A percentile compares a stretch with the other conserved stretches of the same genome.
These are phyloP conservation scores for Syngnathoides biaculeatus DNA, from an alignment of 2,113 vertebrate species.

Conservation along the genomic window DNA sequence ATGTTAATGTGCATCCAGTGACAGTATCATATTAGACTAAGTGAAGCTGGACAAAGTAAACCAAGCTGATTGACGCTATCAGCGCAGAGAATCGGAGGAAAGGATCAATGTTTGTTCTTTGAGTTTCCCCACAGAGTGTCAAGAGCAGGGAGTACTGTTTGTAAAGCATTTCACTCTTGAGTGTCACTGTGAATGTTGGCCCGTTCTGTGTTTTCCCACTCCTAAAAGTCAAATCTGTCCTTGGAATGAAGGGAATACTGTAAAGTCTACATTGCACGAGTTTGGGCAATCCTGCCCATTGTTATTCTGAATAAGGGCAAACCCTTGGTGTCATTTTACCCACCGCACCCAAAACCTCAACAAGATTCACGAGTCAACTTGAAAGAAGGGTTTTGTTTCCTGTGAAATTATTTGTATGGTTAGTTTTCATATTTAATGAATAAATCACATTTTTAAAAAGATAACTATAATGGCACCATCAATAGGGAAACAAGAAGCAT, in stretches of 20 bases:
- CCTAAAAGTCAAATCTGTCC: not conserved
- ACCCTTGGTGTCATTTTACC: conserved; percentile 43
- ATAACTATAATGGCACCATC: not conserved
- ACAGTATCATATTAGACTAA: not conserved
- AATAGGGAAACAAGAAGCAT: not conserved
- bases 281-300: conserved; percentile 6
- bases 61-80: not conserved
- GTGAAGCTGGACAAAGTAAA: not conserved
- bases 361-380: not conserved
- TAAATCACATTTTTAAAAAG: too few relatives aligned
- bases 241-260: not conserved
- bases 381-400: not conserved
- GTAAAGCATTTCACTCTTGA: conserved; percentile 16
- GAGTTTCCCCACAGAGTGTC: not conserved
- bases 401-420: not conserved
- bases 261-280: not conserved
- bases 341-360: conserved; percentile 25
- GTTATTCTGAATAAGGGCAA: conserved; percentile 14
- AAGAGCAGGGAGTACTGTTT: conserved; percentile 14
- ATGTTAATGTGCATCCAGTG: not conserved
- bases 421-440: not conserved
- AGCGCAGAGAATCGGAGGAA: not conserved
- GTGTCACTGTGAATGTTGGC: conserved; percentile 6
- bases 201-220: not conserved
- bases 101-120: not conserved